A percentile compares a stretch with the other conserved stretches of the same genome.
These are phyloP conservation scores for Acronicta alni DNA, from an alignment of 2,888 invertebrate genomes.

Conservation along the genomic window DNA sequence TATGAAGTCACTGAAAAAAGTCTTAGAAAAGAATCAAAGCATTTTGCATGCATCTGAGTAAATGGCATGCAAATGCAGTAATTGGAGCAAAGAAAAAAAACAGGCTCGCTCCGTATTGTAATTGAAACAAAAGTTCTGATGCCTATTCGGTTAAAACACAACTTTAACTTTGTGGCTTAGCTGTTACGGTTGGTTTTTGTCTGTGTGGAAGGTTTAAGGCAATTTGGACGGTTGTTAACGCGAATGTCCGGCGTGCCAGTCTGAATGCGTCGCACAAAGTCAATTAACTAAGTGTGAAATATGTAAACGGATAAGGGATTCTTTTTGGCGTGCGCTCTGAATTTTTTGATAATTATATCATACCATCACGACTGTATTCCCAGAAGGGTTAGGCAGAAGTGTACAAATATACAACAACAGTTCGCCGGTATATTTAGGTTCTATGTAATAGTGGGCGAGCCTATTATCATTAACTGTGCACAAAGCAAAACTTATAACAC, in stretches of 20 bases:
- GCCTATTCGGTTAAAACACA: slow-evolving; percentile 30
- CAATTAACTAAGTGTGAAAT: slow-evolving; percentile 79
- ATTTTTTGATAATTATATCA: too few species aligned
- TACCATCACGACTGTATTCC: too few species aligned
- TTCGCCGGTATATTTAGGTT: too few species aligned
- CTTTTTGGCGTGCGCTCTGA: slow-evolving; percentile 22
- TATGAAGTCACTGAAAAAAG: slow-evolving; percentile 38
- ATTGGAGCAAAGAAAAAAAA: slow-evolving; percentile 57
- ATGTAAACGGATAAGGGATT: slow-evolving; percentile 68
- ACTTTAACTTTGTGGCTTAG: slow-evolving; percentile 11
- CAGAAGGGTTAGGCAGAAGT: too few species aligned
- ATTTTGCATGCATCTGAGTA: slow-evolving; percentile 52
- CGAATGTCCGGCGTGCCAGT: slow-evolving; percentile 62
- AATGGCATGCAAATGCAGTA: slow-evolving; percentile 59
- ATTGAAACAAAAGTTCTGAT: slow-evolving; percentile 66
- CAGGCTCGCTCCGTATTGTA: slow-evolving; percentile 54
- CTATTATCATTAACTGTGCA: too few species aligned
- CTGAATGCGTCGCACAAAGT: slow-evolving; percentile 66
- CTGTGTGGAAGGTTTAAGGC: slow-evolving; percentile 26
- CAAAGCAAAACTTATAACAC: too few species aligned
- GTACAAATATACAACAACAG: too few species aligned
- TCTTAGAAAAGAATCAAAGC: slow-evolving; percentile 51
- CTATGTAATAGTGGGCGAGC: too few species aligned
- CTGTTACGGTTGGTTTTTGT: slow-evolving; percentile 14
- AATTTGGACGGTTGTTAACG: slow-evolving; percentile 59